Percentiles rank a stretch among this genome's conserved stretches.
Evolutionary conservation across 2,888 invertebrate genomes (phyloP).

Genomic region (Cenopis cana): DNA sequence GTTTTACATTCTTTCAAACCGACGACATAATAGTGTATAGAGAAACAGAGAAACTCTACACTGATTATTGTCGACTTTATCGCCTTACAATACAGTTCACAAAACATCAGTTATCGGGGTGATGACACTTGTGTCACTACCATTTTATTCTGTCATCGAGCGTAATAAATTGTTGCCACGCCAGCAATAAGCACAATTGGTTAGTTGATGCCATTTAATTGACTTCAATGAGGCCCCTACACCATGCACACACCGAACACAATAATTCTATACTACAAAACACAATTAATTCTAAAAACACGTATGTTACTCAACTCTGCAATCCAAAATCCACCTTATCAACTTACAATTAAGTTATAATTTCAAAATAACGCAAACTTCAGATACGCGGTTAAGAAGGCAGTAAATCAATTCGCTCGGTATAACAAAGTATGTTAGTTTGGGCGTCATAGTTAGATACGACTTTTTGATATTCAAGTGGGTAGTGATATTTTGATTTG

Average conservation of each 20-base stretch:
- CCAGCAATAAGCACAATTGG: conserved; percentile 75
- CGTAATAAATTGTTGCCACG: conserved; percentile 50
- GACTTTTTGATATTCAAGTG: background rate
- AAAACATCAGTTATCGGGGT: background rate
- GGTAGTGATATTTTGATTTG: conserved; percentile 45
- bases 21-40: background rate
- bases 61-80: background rate
- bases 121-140: background rate
- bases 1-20: background rate
- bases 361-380: background rate
- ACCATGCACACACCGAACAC: conserved; percentile 44
- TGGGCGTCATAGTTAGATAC: background rate
- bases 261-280: background rate
- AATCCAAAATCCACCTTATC: background rate
- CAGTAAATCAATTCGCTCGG: background rate
- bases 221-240: conserved; percentile 64
- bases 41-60: background rate
- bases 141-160: conserved; percentile 33
- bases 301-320: background rate
- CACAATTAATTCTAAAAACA: background rate
- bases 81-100: background rate
- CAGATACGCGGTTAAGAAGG: background rate
- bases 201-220: conserved; percentile 72
- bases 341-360: background rate
- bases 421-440: background rate